These are phyloP conservation scores for Erpornis zantholeuca DNA, from an alignment of 2,113 vertebrate species.

Conservation along the genomic window DNA sequence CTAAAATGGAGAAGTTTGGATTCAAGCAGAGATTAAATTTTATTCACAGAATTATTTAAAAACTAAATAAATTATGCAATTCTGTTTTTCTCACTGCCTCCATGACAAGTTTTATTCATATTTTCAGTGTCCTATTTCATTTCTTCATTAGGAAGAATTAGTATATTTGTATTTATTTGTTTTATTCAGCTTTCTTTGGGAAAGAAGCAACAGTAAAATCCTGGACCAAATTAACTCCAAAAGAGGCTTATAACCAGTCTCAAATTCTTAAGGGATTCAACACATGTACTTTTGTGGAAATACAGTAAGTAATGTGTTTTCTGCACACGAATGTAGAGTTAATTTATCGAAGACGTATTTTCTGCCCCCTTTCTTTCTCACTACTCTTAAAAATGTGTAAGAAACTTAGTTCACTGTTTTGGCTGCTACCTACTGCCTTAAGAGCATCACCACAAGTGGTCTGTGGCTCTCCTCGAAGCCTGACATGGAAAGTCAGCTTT, in stretches of 20 bases:
- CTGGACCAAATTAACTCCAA: neutral
- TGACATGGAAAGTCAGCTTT: neutral
- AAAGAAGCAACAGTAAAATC: neutral
- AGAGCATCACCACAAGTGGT: neutral
- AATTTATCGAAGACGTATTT: neutral
- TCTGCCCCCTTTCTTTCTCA: neutral
- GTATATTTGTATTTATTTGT: neutral
- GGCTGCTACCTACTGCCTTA: neutral
- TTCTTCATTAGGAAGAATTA: neutral
- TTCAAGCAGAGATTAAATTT: neutral
- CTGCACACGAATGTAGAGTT: neutral
- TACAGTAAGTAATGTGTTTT: neutral
- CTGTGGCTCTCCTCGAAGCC: neutral
- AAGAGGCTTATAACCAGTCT: neutral
- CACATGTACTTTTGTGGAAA: accelerated
- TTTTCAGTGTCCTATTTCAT: neutral
- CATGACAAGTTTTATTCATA: neutral
- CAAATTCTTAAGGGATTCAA: neutral
- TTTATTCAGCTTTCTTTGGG: neutral
- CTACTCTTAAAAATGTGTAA: neutral
- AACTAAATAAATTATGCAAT: neutral
- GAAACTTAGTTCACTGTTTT: neutral
- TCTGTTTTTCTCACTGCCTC: neutral
- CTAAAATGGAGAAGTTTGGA: neutral
- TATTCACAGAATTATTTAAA: neutral